A percentile compares a stretch with the other conserved stretches of the same genome.
Evolutionary conservation across 2,113 vertebrate species (phyloP).

Genomic region (rabbit (Oryctolagus cuniculus)): mOryCun1.1 NC_091440.1:75744501-75745000

Average conservation of each 20-base stretch:
- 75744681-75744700: not conserved
- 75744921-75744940: not conserved
- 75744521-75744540: not conserved
- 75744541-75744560: not conserved
- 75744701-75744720: not conserved
- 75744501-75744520: not conserved
- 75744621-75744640: not conserved
- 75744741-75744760: not conserved
- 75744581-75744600: too few species aligned
- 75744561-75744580: not conserved
- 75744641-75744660: not conserved
- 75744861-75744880: not conserved
- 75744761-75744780: not conserved
- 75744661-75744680: not conserved
- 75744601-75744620: not conserved
- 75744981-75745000: not conserved
- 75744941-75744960: slow-evolving; percentile 12
- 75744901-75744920: not conserved
- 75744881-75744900: not conserved
- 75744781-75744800: not conserved
- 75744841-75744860: not conserved
- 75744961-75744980: not conserved
- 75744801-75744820: not conserved
- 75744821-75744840: not conserved
- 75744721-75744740: not conserved